phyloP scores from a whole-genome alignment of 2,113 vertebrate species.

The Prunella fulvescens region DNA sequence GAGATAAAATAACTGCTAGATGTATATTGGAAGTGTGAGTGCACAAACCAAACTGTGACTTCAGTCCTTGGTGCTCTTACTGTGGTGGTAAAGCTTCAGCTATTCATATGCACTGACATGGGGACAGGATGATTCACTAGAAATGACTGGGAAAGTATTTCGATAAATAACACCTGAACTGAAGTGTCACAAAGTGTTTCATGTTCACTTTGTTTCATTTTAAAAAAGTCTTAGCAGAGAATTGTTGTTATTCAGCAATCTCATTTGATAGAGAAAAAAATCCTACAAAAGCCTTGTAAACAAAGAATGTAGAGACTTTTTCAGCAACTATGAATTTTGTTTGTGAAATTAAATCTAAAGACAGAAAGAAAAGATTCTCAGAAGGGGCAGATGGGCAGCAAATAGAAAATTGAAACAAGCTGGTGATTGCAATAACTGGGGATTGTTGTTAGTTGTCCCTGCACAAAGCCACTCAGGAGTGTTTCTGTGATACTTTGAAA shows the following conservation, averaged over 20 bases:
- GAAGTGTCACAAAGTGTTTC: background rate
- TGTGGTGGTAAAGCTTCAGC: background rate
- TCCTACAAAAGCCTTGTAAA: background rate
- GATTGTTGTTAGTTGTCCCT: background rate
- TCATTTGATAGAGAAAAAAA: background rate
- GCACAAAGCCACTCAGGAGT: background rate
- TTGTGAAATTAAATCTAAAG: background rate
- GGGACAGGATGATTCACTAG: background rate
- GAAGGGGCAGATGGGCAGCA: background rate
- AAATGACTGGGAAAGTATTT: background rate
- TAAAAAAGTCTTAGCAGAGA: background rate
- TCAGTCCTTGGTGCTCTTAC: background rate
- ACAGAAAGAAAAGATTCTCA: background rate
- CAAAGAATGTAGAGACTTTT: background rate
- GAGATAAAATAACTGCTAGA: background rate
- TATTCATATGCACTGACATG: background rate
- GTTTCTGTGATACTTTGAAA: background rate
- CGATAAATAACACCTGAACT: background rate
- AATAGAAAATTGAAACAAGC: background rate
- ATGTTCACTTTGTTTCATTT: background rate
- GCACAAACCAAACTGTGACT: background rate
- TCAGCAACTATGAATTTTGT: background rate
- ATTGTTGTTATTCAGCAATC: background rate
- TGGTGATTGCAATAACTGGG: background rate
- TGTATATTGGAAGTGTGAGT: background rate